Percentiles rank a stretch among this genome's conserved stretches.
These are phyloP conservation scores for Erethizon dorsatum DNA, from an alignment of 2,797 vertebrate species.

Conservation along the genomic window DNA sequence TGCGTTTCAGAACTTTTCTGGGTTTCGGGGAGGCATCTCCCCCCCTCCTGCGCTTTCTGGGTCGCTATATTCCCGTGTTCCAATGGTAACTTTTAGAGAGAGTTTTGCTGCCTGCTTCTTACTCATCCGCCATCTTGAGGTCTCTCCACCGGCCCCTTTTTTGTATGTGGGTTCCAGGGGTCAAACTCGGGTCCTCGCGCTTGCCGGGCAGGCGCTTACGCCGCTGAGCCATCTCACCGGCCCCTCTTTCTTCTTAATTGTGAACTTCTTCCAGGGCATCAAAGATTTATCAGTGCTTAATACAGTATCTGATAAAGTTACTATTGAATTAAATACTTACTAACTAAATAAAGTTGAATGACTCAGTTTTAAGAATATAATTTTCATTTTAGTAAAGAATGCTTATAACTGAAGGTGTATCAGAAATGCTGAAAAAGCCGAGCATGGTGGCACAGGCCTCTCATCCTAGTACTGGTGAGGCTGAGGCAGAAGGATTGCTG, in stretches of 20 bases:
- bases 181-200: too few species aligned
- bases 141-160: too few species aligned
- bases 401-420: not conserved
- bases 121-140: too few species aligned
- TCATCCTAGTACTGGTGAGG: not conserved
- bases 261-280: not conserved
- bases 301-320: not conserved
- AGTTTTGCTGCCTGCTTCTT: too few species aligned
- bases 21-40: too few species aligned
- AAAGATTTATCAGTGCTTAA: not conserved
- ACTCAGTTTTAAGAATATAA: not conserved
- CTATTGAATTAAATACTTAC: slow-evolving; percentile 9
- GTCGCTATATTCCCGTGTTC: too few species aligned
- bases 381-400: slow-evolving; percentile 34
- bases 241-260: not conserved
- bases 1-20: too few species aligned
- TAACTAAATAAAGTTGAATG: not conserved
- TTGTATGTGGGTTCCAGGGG: too few species aligned
- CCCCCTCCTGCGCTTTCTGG: too few species aligned
- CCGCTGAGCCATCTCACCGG: too few species aligned
- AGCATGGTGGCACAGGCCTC: not conserved
- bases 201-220: too few species aligned
- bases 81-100: too few species aligned
- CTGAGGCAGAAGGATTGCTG: not conserved
- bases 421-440: not conserved